Base-by-base conservation (phyloP, 1,140 invertebrate species). In the Danaus plexippus region DNA sequence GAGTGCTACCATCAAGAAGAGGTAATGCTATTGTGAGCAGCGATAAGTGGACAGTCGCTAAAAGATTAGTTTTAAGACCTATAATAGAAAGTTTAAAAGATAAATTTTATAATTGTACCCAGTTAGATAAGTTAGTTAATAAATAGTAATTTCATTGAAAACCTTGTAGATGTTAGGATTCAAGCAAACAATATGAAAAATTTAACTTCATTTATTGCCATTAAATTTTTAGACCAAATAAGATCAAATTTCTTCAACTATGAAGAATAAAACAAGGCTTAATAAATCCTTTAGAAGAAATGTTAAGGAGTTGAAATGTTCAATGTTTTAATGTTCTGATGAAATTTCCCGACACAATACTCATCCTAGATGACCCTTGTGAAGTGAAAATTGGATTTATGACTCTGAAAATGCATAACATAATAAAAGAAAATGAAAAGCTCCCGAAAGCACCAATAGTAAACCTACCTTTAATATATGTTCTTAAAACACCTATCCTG, bases 1-100 rank as follows among this genome's bases (percentile, higher is more conserved):
- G 71, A n/a, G 43, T 71, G 15, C 15, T 64, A 12, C 61, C 66
- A 10, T 40, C 70, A 13, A 66, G 55, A 54, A 49, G 57, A 54
- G 65, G 67, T 5, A 9, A 43, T 54, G 61, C 65, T 13, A 57
- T 43, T 15, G 59, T 32, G 56, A 63, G 12, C n/a, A n/a, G n/a
- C 42, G 3, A 68, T 48, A 65, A 64, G 40, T 75, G 69, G 69
- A 55, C 46, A 45, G 61, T 75, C 40, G 40, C 65, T 58, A 71
- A 65, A 43, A 58, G 56, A 18, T 63, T 71, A 64, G 63, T 69
- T 57, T 64, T 74, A 58, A 47, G 40, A 44, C 47, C 15, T 40
- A 52, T 67, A 40, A 11, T 43, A 41, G 50, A 59, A n/a, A 44
- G 57, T 41, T 52, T 64, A 56, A 51, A 49, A 45, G 52, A 63